phyloP scores from a whole-genome alignment of 2,113 vertebrate species.

The Burhinus oedicnemus region DNA sequence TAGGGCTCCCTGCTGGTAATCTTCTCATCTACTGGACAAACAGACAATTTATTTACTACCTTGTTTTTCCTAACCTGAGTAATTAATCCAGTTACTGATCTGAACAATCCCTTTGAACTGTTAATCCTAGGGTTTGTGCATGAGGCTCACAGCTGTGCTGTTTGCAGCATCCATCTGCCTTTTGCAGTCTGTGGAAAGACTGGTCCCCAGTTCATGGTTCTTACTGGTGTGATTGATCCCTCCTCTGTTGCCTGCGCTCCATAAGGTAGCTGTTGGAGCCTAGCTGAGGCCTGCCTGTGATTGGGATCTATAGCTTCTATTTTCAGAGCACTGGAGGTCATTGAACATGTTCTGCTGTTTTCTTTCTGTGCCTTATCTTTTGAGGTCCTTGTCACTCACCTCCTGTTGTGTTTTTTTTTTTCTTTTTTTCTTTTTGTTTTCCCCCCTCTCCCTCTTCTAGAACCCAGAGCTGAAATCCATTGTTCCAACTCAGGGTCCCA shows the following conservation, averaged over 20 bases:
- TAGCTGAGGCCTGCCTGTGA: background rate
- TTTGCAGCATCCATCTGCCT: background rate
- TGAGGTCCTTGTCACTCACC: background rate
- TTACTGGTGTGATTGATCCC: background rate
- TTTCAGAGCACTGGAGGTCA: background rate
- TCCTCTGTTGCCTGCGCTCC: background rate
- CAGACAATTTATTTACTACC: conserved; percentile 40
- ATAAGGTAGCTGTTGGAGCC: background rate
- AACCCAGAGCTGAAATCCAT: conserved; percentile 88
- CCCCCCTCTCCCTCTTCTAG: conserved; percentile 48
- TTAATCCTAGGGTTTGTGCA: background rate
- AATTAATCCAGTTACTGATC: conserved; percentile 40
- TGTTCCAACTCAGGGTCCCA: conserved; percentile 86
- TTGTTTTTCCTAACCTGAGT: conserved; percentile 30
- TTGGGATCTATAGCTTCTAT: background rate
- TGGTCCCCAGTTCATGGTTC: accelerated
- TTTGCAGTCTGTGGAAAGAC: background rate
- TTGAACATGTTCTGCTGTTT: background rate
- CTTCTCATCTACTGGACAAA: background rate
- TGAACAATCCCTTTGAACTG: conserved; percentile 33
- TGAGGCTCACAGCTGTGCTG: background rate
- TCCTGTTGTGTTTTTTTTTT: background rate
- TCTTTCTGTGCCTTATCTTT: background rate
- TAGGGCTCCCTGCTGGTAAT: conserved; percentile 29
- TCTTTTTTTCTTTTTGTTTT: accelerated